A percentile compares a stretch with the other conserved stretches of the same genome.
Evolutionary conservation across 2,113 vertebrate species (phyloP).

Genomic region (Pollachius pollachius): DNA sequence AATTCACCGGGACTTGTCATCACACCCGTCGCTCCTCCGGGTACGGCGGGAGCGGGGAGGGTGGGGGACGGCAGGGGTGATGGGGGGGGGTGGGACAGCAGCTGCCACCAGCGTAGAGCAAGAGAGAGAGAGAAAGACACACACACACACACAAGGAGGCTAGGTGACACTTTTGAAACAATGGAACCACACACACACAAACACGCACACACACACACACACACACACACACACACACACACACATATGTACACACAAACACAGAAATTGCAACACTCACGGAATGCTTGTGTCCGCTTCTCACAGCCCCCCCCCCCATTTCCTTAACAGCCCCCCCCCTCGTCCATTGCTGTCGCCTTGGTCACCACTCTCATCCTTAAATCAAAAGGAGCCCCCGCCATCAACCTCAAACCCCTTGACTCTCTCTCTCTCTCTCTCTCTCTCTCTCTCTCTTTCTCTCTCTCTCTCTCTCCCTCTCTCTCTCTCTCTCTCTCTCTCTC

Average conservation of each 20-base stretch:
- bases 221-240: too few species aligned
- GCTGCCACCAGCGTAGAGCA: background rate
- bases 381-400: too few species aligned
- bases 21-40: conserved; percentile 39
- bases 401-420: background rate
- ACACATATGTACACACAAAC: too few species aligned
- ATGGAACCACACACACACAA: too few species aligned
- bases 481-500: conserved; percentile 22
- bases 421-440: conserved; percentile 27
- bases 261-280: too few species aligned
- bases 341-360: too few species aligned
- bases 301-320: conserved; percentile 21
- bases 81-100: too few species aligned
- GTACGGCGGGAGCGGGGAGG: too few species aligned
- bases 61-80: too few species aligned
- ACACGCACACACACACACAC: too few species aligned
- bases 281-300: conserved; percentile 1
- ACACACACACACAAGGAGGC: background rate
- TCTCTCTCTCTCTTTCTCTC: background rate
- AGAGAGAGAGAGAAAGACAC: background rate
- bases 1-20: conserved; percentile 75
- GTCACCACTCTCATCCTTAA: too few species aligned
- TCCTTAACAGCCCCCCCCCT: background rate
- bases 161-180: conserved; percentile 38
- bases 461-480: background rate